Percentiles rank a stretch among this genome's conserved stretches.
These are phyloP conservation scores for Scyliorhinus canicula DNA, from an alignment of 2,797 vertebrate genomes.

Conservation along the genomic window DNA sequence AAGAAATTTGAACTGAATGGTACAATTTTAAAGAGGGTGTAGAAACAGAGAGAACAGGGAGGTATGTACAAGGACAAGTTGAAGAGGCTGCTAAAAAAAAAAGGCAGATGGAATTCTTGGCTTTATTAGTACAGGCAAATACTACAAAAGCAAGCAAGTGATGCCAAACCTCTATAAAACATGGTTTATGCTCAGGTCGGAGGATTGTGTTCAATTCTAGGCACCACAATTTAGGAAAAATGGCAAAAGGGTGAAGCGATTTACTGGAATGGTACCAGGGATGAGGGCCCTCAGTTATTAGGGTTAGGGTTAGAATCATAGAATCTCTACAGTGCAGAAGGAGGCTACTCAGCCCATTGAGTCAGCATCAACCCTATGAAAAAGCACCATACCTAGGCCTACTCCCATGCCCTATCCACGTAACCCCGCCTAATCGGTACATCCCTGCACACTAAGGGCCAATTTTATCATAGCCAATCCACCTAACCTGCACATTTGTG, in stretches of 20 bases:
- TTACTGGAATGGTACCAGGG: neutral
- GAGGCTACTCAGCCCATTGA: too few relatives aligned
- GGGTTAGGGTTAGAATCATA: too few relatives aligned
- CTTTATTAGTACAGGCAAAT: neutral
- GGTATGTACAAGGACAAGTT: neutral
- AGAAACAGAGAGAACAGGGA: neutral
- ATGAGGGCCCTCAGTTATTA: neutral
- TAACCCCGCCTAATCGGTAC: too few relatives aligned
- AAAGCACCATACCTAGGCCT: too few relatives aligned
- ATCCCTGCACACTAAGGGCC: too few relatives aligned
- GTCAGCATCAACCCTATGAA: too few relatives aligned
- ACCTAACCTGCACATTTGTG: too few relatives aligned
- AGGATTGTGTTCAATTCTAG: neutral
- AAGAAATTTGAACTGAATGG: neutral
- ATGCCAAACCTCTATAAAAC: neutral
- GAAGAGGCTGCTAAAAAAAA: neutral
- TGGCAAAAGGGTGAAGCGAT: neutral
- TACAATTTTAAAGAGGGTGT: neutral
- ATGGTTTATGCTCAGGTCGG: neutral
- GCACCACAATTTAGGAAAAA: neutral
- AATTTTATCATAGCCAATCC: too few relatives aligned
- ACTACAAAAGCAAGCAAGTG: neutral
- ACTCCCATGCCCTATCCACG: too few relatives aligned
- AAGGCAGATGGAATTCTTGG: neutral
- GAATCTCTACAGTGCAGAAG: too few relatives aligned